Conservation (phyloP, 2,113 vertebrate genomes). For the Asarcornis scutulata region DNA sequence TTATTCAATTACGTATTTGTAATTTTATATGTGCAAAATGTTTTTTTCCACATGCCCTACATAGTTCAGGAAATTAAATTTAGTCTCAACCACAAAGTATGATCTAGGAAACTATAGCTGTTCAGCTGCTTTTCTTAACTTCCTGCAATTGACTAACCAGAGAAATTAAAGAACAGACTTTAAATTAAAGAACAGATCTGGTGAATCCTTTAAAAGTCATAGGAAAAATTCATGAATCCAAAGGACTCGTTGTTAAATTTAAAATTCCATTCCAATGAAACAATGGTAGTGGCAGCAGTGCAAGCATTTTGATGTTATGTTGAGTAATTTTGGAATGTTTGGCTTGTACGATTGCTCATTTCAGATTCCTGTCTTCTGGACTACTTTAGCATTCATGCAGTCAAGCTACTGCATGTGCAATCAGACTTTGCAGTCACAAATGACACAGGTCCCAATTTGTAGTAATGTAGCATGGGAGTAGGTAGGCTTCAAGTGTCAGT, state of each 20-base stretch:
- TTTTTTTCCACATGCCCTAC: not conserved
- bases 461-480: not conserved
- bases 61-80: not conserved
- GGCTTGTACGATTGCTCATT: not conserved
- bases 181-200: not conserved
- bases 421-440: not conserved
- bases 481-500: not conserved
- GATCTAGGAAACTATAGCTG: not conserved
- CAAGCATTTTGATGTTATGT: not conserved
- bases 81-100: not conserved
- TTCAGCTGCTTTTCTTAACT: not conserved
- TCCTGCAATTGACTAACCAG: not conserved
- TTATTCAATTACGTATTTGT: not conserved
- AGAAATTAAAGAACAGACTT: not conserved
- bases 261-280: not conserved
- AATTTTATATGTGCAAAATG: not conserved
- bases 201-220: not conserved
- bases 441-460: not conserved
- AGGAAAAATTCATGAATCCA: not conserved
- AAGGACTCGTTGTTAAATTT: not conserved
- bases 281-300: not conserved
- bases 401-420: not conserved
- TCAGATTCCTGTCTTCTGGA: not conserved
- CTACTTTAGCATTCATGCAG: not conserved
- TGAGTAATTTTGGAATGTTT: not conserved